Evolutionary conservation across 2,888 invertebrate species (phyloP), one percentile per base, ranked within the genome.

Genomic region (Liopterus haemorrhoidalis): DNA sequence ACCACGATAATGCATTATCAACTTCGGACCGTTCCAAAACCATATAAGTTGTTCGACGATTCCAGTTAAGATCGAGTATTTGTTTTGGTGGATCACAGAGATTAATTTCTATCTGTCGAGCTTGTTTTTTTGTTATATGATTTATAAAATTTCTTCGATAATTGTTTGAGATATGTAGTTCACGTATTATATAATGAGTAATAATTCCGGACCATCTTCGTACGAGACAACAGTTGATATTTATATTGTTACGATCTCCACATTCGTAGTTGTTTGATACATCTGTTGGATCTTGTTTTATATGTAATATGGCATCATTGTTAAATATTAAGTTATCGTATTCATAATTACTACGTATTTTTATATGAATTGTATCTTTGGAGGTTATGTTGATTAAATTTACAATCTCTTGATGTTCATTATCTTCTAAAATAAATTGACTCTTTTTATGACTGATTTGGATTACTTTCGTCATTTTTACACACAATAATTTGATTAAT

Each of bases 1-100:
- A 69, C 92, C 94, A 94, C 12, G 93, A 92, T 74, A 95, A 80
- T 19, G 88, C 77, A 68, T 85, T 78, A 55, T 91, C 90, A 55
- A 88, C 70, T 68, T 91, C 89, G 50, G 82, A 73, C 55, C 76
- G 74, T 52, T 81, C 82, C 72, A 80, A 62, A 3, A 73, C 63
- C 57, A 77, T 65, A 32, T 59, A 51, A 11, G 64, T 64, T 24
- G 77, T 59, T 56, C 69, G 70, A 25, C 70, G 59, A 56, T 74
- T 75, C 76, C 78, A 78, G 37, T 28, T 63, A 63, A 20, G 38
- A 31, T 49, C 5, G 37, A 19, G 12, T 6, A 20, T 16, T 41
- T 21, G 14, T 31, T 12, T 19, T 35, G 14, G 31, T 22, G 9
- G 28, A 11, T 16, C 33, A 45, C 45, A 38, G 39, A 12, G 45